phyloP scores from a whole-genome alignment of 37 sponge, comb jelly and placozoan species.

The Ephydatia muelleri region DNA sequence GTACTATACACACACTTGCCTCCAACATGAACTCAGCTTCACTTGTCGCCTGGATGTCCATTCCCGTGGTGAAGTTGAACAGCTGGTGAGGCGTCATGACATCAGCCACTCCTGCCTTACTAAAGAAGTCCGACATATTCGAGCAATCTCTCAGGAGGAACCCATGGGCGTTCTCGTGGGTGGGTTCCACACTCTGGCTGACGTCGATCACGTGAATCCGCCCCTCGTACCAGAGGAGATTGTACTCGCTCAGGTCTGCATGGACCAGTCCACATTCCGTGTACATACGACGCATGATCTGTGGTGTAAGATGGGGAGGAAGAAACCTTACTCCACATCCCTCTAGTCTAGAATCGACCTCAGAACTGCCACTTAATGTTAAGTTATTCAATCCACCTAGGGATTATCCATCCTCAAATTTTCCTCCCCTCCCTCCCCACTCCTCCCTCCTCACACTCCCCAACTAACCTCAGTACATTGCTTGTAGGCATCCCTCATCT shows the following conservation, averaged over 20 bases:
- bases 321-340: background rate
- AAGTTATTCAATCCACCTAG: background rate
- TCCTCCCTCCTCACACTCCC: background rate
- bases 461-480: constrained; percentile 76
- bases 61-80: constrained; percentile 72
- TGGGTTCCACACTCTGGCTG: constrained; percentile 92
- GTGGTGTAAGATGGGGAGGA: background rate
- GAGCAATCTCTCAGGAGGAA: constrained; percentile 92
- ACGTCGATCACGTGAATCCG: constrained; percentile 91
- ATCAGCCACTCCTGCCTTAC: constrained; percentile 34
- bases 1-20: no score
- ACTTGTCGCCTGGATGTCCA: constrained; percentile 38
- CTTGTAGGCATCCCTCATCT: constrained; percentile 80
- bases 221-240: constrained; percentile 91
- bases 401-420: background rate
- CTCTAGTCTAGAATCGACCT: background rate
- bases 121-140: constrained; percentile 82
- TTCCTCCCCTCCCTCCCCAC: background rate
- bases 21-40: constrained; percentile 71
- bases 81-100: constrained; percentile 62
- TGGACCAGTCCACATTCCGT: constrained; percentile 82
- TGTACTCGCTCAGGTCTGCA: constrained; percentile 95
- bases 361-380: background rate
- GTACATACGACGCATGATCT: constrained; percentile 87
- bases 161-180: constrained; percentile 83